Conservation (phyloP, 1,140 invertebrate genomes). For the Papilio polytes region DNA sequence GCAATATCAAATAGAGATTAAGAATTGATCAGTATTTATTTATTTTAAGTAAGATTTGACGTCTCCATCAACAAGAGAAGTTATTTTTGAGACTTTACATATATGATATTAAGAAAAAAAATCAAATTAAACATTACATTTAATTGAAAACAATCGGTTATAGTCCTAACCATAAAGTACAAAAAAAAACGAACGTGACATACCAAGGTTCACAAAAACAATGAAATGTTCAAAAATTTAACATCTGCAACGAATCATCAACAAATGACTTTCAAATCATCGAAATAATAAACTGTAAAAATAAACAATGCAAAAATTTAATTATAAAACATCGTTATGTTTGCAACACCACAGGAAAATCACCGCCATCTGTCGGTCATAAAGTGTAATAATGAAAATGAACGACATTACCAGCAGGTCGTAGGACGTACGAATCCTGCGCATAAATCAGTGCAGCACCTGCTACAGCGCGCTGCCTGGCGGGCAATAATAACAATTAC, state of each 20-base stretch:
- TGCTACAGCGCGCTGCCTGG: slow-evolving; percentile 52
- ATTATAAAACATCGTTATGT: neutral
- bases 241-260: neutral
- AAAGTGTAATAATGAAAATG: slow-evolving; percentile 38
- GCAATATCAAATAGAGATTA: neutral
- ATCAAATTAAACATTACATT: too few species aligned
- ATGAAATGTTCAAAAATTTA: too few species aligned
- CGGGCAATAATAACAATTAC: slow-evolving; percentile 66
- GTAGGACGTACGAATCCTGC: slow-evolving; percentile 38
- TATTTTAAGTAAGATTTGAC: neutral
- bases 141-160: too few species aligned
- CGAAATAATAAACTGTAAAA: neutral
- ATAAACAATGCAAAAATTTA: neutral
- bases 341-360: neutral
- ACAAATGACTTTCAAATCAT: neutral
- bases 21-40: neutral
- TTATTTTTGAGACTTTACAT: too few species aligned
- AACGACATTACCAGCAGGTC: slow-evolving; percentile 30
- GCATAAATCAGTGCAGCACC: slow-evolving; percentile 52
- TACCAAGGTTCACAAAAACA: too few species aligned
- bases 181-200: too few species aligned
- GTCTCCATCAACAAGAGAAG: too few species aligned
- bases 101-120: too few species aligned
- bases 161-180: too few species aligned
- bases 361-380: slow-evolving; percentile 16